Evolutionary conservation across 2,888 invertebrate species (phyloP), one percentile per base, ranked within the genome.

Genomic region (Antheraea assamensis): DNA sequence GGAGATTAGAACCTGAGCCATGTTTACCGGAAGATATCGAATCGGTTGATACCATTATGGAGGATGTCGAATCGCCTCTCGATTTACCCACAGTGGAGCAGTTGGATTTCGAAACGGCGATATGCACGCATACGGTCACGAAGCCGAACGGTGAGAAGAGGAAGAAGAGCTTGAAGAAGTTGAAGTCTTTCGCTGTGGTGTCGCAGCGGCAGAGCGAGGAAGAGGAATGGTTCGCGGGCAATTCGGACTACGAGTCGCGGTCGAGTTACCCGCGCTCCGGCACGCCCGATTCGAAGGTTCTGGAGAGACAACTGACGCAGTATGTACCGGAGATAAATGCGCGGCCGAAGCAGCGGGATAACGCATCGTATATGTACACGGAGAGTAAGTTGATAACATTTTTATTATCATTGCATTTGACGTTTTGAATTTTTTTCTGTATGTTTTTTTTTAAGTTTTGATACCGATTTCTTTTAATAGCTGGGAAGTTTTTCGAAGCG

Each of bases 201-300:
- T 78, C 87, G 0, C 88, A 85, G 76, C 84, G 76, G 47, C 77
- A 81, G 1, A 93, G 92, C 74, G 94, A 94, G 64, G 94, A 93
- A 3, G 94, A 94, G 5, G 94, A 94, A 8, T 91, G 89, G 90
- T 83, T 83, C 13, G 85, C 81, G 0, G 78, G 82, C 75, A 87
- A 87, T 74, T 94, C 93, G 5, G 93, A 93, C 73, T 75, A 91
- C 31, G 94, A 94, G 7, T 93, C 93, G 0, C 83, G 89, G 80
- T 93, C 92, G 2, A 93, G 92, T 78, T 92, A 87, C 81, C 92
- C 92, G 0, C 83, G 91, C 13, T 93, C 93, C 0, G 90, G 87
- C 0, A 90, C 92, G 0, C 94, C 94, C 0, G 93, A 93, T 70
- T 91, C 90, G 1, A 92, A 92, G 80, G 79, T 76, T 10, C 78